Evolutionary conservation across 2,113 vertebrate genomes (phyloP).

Genomic region (Nibea albiflora): DNA sequence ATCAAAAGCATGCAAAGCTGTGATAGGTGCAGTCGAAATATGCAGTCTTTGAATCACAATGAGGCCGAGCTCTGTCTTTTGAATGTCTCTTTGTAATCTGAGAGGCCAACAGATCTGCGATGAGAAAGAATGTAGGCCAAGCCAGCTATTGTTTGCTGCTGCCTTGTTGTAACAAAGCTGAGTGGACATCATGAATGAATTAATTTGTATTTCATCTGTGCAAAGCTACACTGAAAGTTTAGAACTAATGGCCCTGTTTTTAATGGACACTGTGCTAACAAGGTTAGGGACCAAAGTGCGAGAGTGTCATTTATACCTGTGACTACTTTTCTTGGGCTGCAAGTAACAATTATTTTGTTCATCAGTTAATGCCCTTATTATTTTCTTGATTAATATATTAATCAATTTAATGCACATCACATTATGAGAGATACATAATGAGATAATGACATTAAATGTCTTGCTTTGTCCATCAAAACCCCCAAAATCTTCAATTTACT

Average conservation of each 20-base stretch:
- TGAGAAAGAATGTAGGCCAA: conserved; percentile 44
- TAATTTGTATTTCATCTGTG: conserved; percentile 7
- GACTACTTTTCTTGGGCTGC: neutral
- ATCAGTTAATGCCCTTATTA: neutral
- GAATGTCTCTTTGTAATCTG: conserved; percentile 55
- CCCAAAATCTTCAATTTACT: neutral
- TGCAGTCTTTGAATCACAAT: neutral
- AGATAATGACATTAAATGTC: neutral
- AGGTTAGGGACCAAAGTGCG: neutral
- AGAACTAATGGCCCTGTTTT: neutral
- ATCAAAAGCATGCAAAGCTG: neutral
- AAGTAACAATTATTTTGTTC: neutral
- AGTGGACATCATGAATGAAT: neutral
- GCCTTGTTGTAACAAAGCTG: conserved; percentile 19
- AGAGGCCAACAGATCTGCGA: conserved; percentile 33
- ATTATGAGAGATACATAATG: too few relatives aligned
- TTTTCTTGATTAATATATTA: neutral
- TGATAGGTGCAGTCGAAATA: neutral
- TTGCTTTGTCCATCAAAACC: neutral
- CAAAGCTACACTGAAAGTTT: conserved; percentile 20
- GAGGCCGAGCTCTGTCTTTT: conserved; percentile 27
- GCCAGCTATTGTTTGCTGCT: conserved; percentile 32
- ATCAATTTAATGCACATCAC: neutral
- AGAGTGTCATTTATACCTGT: neutral
- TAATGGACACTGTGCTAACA: neutral